A percentile compares a stretch with the other conserved stretches of the same genome.
Evolutionary conservation across 2,797 vertebrate genomes (phyloP).

Genomic region (Neosilurus mollespiculum): DNA sequence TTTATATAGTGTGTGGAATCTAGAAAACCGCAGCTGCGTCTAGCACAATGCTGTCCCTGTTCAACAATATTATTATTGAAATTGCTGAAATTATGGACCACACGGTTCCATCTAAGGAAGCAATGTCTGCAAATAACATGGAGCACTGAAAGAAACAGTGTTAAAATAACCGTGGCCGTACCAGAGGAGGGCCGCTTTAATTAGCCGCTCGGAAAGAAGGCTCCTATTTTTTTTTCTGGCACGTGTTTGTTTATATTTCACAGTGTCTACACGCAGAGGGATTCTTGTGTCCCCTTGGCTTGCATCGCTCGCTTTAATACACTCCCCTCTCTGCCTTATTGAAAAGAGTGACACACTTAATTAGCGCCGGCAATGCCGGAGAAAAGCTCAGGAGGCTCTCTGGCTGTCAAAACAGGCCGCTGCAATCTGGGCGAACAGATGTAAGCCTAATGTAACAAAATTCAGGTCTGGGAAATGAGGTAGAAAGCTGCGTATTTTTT

Average conservation of each 20-base stretch:
- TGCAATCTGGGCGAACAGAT: slow-evolving; percentile 82
- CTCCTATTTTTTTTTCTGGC: slow-evolving; percentile 66
- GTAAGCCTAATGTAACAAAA: slow-evolving; percentile 83
- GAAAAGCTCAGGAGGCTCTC: slow-evolving; percentile 72
- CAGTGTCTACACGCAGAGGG: slow-evolving; percentile 67
- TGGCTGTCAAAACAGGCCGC: slow-evolving; percentile 67
- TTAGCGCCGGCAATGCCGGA: slow-evolving; percentile 74
- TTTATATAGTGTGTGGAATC: neutral
- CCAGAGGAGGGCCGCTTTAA: slow-evolving; percentile 64
- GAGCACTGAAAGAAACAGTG: slow-evolving; percentile 39
- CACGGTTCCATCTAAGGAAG: slow-evolving; percentile 16
- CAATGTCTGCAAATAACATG: slow-evolving; percentile 27
- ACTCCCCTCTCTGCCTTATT: slow-evolving; percentile 60
- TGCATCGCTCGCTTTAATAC: slow-evolving; percentile 56
- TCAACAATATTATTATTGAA: neutral
- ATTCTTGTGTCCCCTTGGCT: slow-evolving; percentile 74
- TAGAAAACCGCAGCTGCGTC: slow-evolving; percentile 30
- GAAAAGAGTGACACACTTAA: slow-evolving; percentile 82
- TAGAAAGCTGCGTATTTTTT: slow-evolving; percentile 57
- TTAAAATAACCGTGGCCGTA: slow-evolving; percentile 40
- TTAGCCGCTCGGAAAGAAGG: slow-evolving; percentile 73
- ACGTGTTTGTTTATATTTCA: slow-evolving; percentile 73
- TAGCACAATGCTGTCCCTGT: neutral
- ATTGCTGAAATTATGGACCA: neutral
- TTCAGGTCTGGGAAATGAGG: slow-evolving; percentile 80